Conservation (phyloP, 2,888 invertebrate species). For the Linyphia triangularis region DNA sequence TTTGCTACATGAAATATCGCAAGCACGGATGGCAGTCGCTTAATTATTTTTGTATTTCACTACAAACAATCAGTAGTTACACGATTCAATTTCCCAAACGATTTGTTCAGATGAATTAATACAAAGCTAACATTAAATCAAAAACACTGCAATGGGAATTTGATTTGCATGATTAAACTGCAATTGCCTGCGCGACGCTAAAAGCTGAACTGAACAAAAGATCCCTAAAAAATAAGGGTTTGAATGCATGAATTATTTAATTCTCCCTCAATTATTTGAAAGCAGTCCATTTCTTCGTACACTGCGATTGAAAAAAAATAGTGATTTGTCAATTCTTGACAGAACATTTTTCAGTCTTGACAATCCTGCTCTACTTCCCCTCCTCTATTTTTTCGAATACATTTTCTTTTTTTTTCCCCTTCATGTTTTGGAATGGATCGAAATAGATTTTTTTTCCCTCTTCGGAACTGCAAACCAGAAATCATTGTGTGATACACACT, state of each 20-base stretch:
- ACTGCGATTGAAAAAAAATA: not conserved
- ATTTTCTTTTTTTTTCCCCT: slow-evolving; percentile 18
- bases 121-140: not conserved
- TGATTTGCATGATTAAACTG: slow-evolving; percentile 53
- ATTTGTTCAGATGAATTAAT: not conserved
- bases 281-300: not conserved
- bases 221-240: not conserved
- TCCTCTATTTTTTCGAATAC: not conserved
- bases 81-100: not conserved
- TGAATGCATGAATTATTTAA: slow-evolving; percentile 51
- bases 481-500: slow-evolving; percentile 56
- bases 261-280: slow-evolving; percentile 30
- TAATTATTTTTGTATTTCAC: no score
- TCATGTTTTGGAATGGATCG: slow-evolving; percentile 57
- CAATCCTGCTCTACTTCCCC: not conserved
- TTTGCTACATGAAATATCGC: no score
- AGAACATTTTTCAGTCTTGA: not conserved
- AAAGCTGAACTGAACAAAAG: not conserved
- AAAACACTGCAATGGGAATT: not conserved
- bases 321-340: slow-evolving; percentile 39
- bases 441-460: slow-evolving; percentile 48
- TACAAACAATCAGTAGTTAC: slow-evolving; percentile 4
- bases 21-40: no score
- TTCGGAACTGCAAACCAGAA: slow-evolving; percentile 51
- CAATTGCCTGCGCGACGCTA: slow-evolving; percentile 12